Base-by-base conservation (phyloP, 2,113 vertebrate genomes). In the Tinamus guttatus region DNA sequence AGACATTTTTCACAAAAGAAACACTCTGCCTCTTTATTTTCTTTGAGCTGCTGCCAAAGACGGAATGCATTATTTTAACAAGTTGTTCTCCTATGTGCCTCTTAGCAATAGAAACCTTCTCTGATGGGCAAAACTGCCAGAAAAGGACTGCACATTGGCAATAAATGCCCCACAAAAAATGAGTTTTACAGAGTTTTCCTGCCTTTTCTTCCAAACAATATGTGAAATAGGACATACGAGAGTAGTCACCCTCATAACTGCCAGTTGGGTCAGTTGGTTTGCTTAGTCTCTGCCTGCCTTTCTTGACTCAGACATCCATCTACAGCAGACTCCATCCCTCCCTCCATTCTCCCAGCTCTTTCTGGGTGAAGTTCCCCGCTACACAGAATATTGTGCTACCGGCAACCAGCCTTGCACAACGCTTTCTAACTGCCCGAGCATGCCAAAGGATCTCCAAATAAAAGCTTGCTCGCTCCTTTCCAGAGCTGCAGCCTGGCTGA, bases 41-140 rank as follows among this genome's bases (percentile, higher is more conserved):
- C 89, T 94, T 92, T 95, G 96, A 93, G 87, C 30, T 82, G 52
- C 83, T 96, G 91, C 94, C 94, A 95, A 85, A 71, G 54, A 96
- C 75, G 41, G 94, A 95, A 95, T 52, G 76, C 88, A 91, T 56
- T 88, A 59, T 75, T 93, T 93, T 92, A 87, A 85, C 87, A 88
- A 96, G 89, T 94, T 95, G 56, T 95, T 96, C 94, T 96, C 82
- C 75, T 90, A 20, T 64, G 85, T 0, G 24, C 73, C 63, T 95
- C 86, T 91, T 80, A 92, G 74, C 54, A 75, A 32, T 74, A 77
- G 79, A 71, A 96, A 47, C 21, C 58, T 67, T 67, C 86, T 56
- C 58, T 63, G 56, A 85, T 43, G 79, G 81, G 85, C n/a, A 79
- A 87, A 85, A 40, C 0, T 27, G 24, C 30, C 38, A 43, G n/a